Conservation (phyloP, 2,888 invertebrate species). For the Sialis fuliginosa region DNA sequence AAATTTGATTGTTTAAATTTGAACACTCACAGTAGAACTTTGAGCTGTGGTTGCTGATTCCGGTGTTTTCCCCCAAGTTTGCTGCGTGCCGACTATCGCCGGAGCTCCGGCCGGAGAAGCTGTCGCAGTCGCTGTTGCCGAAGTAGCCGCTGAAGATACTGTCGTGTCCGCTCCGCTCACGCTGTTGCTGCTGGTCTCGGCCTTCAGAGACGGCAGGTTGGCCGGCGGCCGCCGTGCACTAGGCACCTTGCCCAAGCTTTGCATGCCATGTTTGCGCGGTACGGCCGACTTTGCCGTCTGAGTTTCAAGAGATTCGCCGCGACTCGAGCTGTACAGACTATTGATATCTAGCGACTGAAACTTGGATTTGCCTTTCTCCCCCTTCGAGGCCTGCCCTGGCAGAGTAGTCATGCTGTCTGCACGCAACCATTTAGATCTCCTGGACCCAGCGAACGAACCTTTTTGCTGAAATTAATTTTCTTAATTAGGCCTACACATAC, state of each 20-base stretch:
- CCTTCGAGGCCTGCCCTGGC: slow-evolving; percentile 73
- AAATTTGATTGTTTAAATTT: no score
- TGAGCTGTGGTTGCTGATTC: slow-evolving; percentile 16
- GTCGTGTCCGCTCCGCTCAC: slow-evolving; percentile 35
- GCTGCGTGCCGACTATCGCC: slow-evolving; percentile 18
- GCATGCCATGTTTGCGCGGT: slow-evolving; percentile 98
- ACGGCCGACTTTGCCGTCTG: slow-evolving; percentile 76
- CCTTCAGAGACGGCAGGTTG: slow-evolving; percentile 96
- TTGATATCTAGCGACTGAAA: slow-evolving; percentile 96
- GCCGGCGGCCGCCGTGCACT: slow-evolving; percentile 96
- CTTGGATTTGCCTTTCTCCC: slow-evolving; percentile 86
- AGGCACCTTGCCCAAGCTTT: slow-evolving; percentile 98
- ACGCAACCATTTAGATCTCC: slow-evolving; percentile 78
- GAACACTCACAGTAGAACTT: slow-evolving; percentile 15
- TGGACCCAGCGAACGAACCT: slow-evolving; percentile 64
- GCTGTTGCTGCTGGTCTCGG: slow-evolving; percentile 63
- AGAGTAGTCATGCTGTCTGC: slow-evolving; percentile 93
- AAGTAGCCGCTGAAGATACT: slow-evolving; percentile 58
- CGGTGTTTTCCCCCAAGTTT: slow-evolving; percentile 19
- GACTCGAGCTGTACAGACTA: slow-evolving; percentile 58
- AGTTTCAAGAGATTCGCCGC: slow-evolving; percentile 79
- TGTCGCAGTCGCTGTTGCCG: slow-evolving; percentile 45
- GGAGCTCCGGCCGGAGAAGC: slow-evolving; percentile 24
- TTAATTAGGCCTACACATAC: no score
- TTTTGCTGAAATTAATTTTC: slow-evolving; percentile 29